Percentiles rank a stretch among this genome's conserved stretches.
Evolutionary conservation across 2,113 vertebrate genomes (phyloP).

Genomic region (Capra hircus): DNA sequence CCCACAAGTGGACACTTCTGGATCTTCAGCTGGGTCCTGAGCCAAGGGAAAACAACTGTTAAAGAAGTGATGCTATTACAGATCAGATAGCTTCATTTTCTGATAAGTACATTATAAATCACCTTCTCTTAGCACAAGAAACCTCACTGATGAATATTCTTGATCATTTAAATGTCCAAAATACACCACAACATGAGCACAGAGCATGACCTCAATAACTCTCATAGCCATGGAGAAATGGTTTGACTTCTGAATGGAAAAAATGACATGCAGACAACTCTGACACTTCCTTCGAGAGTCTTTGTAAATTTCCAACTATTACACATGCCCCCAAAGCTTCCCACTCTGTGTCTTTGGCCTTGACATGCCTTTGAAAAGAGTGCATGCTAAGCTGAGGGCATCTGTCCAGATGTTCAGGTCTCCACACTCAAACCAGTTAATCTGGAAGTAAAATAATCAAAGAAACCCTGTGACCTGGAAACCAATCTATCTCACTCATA

Average conservation of each 20-base stretch:
- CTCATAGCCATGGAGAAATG: not conserved
- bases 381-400: not conserved
- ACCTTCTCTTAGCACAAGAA: not conserved
- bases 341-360: not conserved
- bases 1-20: not conserved
- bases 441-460: slow-evolving; percentile 62
- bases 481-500: slow-evolving; percentile 55
- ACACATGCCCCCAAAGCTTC: not conserved
- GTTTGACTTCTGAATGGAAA: slow-evolving; percentile 35
- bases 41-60: not conserved
- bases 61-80: not conserved
- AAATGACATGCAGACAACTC: not conserved
- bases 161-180: not conserved
- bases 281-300: not conserved
- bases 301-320: not conserved
- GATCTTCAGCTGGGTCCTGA: not conserved
- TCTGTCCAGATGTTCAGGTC: slow-evolving; percentile 9
- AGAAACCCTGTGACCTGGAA: slow-evolving; percentile 59
- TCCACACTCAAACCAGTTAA: slow-evolving; percentile 35
- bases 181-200: not conserved
- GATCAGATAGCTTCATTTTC: not conserved
- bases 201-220: not conserved
- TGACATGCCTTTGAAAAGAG: not conserved
- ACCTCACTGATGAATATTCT: not conserved
- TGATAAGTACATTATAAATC: not conserved